These are phyloP conservation scores for Pseudoatta argentina DNA, from an alignment of 1,140 invertebrate species.

Conservation along the genomic window DNA sequence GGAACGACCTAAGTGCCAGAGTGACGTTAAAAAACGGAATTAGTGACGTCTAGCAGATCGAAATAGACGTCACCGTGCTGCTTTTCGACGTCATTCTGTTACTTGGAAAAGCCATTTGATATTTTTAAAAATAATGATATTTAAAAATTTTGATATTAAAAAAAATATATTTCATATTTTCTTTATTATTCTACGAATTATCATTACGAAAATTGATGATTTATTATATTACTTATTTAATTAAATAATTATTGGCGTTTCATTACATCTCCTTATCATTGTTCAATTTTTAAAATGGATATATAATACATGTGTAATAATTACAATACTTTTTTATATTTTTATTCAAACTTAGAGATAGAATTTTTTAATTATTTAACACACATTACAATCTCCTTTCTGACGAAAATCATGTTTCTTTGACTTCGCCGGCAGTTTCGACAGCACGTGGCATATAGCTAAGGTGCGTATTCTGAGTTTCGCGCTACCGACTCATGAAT, in stretches of 20 bases:
- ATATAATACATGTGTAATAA: not conserved
- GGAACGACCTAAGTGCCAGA: not conserved
- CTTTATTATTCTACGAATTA: not conserved
- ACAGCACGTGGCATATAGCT: slow-evolving; percentile 14
- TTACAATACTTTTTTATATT: not conserved
- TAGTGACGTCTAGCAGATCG: not conserved
- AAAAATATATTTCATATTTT: not conserved
- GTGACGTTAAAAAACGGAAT: not conserved
- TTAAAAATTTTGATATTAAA: too few relatives aligned
- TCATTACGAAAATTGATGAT: not conserved
- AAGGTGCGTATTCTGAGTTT: slow-evolving; percentile 33
- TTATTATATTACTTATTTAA: not conserved
- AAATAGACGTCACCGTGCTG: not conserved
- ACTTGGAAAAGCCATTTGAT: not conserved
- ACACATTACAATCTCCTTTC: not conserved
- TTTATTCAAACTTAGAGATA: not conserved
- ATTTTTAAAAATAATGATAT: not conserved
- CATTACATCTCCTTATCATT: not conserved
- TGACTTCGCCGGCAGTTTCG: slow-evolving; percentile 3
- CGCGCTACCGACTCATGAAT: slow-evolving; percentile 49
- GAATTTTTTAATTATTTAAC: not conserved
- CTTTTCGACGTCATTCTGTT: not conserved
- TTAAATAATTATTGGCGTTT: not conserved
- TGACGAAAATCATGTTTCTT: not conserved
- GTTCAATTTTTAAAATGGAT: not conserved